These are phyloP conservation scores for Hyppa rectilinea DNA, from an alignment of 2,888 invertebrate species.

Conservation along the genomic window DNA sequence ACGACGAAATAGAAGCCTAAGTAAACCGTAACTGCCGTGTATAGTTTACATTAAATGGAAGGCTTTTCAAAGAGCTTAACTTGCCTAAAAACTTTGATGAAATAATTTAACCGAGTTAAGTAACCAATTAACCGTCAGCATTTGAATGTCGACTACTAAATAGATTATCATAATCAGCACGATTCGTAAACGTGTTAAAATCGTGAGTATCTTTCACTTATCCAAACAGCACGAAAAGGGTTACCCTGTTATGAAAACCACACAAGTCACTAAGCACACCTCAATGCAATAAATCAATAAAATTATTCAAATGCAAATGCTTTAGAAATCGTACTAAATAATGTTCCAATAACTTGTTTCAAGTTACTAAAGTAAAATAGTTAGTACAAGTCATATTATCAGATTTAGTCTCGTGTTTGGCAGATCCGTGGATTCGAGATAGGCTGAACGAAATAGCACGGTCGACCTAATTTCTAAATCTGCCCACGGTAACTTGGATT, in stretches of 20 bases:
- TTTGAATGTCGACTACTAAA: neutral
- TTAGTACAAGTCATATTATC: slow-evolving; percentile 56
- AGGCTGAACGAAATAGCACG: slow-evolving; percentile 63
- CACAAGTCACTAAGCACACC: slow-evolving; percentile 26
- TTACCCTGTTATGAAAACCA: slow-evolving; percentile 18
- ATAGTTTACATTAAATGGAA: slow-evolving; percentile 32
- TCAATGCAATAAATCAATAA: slow-evolving; percentile 47
- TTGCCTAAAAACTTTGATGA: slow-evolving; percentile 30
- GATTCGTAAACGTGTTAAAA: slow-evolving; percentile 1
- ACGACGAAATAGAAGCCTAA: slow-evolving; percentile 43
- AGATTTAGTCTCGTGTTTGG: slow-evolving; percentile 62
- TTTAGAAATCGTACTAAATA: slow-evolving; percentile 44
- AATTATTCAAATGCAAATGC: slow-evolving; percentile 55
- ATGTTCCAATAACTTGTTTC: slow-evolving; percentile 45
- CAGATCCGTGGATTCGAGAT: slow-evolving; percentile 57
- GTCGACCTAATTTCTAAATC: slow-evolving; percentile 75
- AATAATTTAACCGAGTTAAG: slow-evolving; percentile 23
- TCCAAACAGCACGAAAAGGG: slow-evolving; percentile 18
- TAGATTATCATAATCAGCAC: slow-evolving; percentile 2
- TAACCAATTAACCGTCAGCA: neutral
- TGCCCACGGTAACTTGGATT: slow-evolving; percentile 63
- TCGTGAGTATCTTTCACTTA: slow-evolving; percentile 23
- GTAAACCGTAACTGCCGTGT: slow-evolving; percentile 38
- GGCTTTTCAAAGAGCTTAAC: slow-evolving; percentile 35
- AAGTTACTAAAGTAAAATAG: slow-evolving; percentile 48